These are phyloP conservation scores for Meloidogyne floridensis DNA, from an alignment of 1,140 invertebrate species.

Conservation along the genomic window DNA sequence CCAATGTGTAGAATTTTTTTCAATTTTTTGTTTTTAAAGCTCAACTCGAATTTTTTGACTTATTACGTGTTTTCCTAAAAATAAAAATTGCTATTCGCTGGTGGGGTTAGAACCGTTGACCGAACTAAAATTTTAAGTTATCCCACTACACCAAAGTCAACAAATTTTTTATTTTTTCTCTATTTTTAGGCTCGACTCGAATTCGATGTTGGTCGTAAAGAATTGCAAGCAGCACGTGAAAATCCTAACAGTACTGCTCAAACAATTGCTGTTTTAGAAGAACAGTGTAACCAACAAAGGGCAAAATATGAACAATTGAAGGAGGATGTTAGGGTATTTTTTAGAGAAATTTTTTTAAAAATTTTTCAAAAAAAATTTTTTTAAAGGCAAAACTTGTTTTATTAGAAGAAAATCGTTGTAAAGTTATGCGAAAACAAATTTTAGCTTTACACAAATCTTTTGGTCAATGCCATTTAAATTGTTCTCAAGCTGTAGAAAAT, in stretches of 20 bases:
- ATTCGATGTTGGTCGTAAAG: not conserved
- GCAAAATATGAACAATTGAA: slow-evolving; percentile 1
- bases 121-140: too few relatives aligned
- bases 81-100: not conserved
- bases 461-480: slow-evolving; percentile 1
- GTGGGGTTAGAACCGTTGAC: too few relatives aligned
- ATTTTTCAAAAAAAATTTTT: not conserved
- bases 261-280: not conserved
- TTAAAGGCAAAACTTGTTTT: slow-evolving; percentile 9
- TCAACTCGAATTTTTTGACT: not conserved
- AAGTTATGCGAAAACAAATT: slow-evolving; percentile 1
- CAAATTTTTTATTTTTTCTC: not conserved
- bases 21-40: not conserved
- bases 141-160: too few relatives aligned
- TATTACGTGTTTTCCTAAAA: not conserved
- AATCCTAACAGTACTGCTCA: not conserved
- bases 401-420: not conserved
- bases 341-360: not conserved
- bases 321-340: not conserved
- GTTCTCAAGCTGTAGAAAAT: not conserved
- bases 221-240: not conserved
- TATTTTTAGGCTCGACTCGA: not conserved
- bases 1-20: too few relatives aligned
- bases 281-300: not conserved
- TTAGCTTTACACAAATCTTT: not conserved